Base-by-base conservation (phyloP, 2,113 vertebrate genomes). In the Cyprinodon variegatus region DNA sequence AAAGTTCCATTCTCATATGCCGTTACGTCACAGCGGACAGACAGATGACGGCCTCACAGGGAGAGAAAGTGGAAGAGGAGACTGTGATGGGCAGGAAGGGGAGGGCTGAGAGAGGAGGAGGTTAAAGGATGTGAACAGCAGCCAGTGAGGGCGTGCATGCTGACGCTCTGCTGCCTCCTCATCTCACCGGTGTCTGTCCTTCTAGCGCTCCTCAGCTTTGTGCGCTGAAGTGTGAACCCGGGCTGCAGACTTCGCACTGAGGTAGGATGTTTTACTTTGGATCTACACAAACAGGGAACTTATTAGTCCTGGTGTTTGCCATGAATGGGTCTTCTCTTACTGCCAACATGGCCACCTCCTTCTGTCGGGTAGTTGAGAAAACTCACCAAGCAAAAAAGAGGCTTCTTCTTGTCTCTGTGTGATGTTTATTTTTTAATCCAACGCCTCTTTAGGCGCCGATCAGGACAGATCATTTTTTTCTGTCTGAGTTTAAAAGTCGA, bases 11-110 rank as follows among this genome's bases (percentile, higher is more conserved):
- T 88, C 69, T 83, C 70, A 50, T 38, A 6, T 68, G 0, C 43
- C 0, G 79, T 92, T 89, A 86, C 77, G 86, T 90, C 88, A 92
- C 15, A 67, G 68, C 14, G 65, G 80, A 87, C 86, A 85, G 86
- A 76, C 70, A 45, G 76, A 80, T 72, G 85, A 88, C 43, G 15
- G 29, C 40, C 53, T 45, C 82, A 5, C 67, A 59, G 63, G 14
- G 68, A 60, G 75, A 39, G 74, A 11, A 65, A 60, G 64, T 15
- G 37, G 39, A 67, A n/a, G 61, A 62, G 20, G 65, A 68, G 72
- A 43, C 43, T 59, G 69, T 14, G 46, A 75, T 73, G 22, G 65
- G 59, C 72, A 61, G 77, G 83, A 70, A 76, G 73, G 77, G 81
- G 89, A 71, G 89, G 78, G 72, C 76, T 43, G 69, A 77, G 74